Evolutionary conservation across 1,140 invertebrate species (phyloP), one percentile per base, ranked within the genome.

Genomic region (Drosophila sproati): DNA sequence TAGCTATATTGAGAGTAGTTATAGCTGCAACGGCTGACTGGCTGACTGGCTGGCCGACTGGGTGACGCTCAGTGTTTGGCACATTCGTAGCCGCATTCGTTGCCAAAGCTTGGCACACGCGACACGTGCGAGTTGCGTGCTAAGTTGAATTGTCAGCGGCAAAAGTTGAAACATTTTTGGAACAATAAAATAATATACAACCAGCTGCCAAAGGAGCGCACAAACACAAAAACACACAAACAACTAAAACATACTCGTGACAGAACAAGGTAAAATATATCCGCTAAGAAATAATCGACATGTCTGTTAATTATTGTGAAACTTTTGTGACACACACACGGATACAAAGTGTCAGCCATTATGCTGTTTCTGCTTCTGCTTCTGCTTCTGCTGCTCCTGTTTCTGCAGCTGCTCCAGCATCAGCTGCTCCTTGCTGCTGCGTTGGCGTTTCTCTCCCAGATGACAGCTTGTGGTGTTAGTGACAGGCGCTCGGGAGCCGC

Each of bases 241-340:
- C 41, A 39, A 41, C 8, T 4, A n/a, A 43, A 10, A 55, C 12
- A 31, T 8, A 48, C 32, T 29, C 7, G 31, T 51, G 56, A 51
- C 34, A 60, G 61, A 69, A 88, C 39, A 87, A 89, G 83, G 85
- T 89, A 89, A 88, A 89, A 80, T 80, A 77, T 88, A 62, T 80
- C 73, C 89, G 85, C 59, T 70, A 88, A 89, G 83, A 83, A 80
- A 80, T 89, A 88, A 88, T 89, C 83, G 85, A 89, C 83, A 89
- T 89, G 85, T 89, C 83, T 89, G 83, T 88, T 88, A 88, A 88
- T 88, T 88, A 88, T 89, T 87, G 83, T 88, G 85, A 89, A 88
- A 88, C 85, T 88, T 88, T 68, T 89, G 56, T 61, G 63, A 37
- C 67, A 67, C 72, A 73, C 71, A 73, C 74, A 31, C 72, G 47